Base-by-base conservation (phyloP, 2,888 invertebrate genomes). In the Dryocosmus kuriphilus region DNA sequence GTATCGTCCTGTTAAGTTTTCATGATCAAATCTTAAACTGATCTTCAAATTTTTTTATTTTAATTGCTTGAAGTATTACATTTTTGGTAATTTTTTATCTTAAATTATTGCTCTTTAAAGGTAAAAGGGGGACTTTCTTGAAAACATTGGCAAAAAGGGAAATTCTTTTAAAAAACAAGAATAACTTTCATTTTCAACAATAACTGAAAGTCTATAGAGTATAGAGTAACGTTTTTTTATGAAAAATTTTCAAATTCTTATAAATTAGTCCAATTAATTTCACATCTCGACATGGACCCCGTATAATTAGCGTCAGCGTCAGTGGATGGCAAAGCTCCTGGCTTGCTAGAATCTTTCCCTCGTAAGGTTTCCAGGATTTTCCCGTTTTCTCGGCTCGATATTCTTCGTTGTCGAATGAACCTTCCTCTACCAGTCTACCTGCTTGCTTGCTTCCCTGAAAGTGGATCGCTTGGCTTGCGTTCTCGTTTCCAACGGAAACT, bases 361-460 rank as follows among this genome's bases (percentile, higher is more conserved):
- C 75, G 63, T 62, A 82, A 83, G 74, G 79, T 80, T 81, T 76
- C 79, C 79, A 67, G 71, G 74, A 71, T 46, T 77, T 73, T 71
- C 61, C 51, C 35, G 61, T 67, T 73, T 76, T 77, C 76, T 62
- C 46, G 46, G 9, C 67, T 73, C 65, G 76, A 77, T 80, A 62
- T 38, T 65, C 75, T 75, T 77, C 63, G 60, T 79, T 79, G 81
- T 76, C 57, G 76, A 79, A 77, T 60, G 63, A 77, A 60, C 79
- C 71, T 77, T 71, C 51, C 76, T 79, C n/a, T 79, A 74, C 77
- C 67, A 76, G 73, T 51, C 46, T 51, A 51, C 71, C 71, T 71
- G 71, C 71, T 71, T 46, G 76, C 38, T 62, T 62, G 62, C 46
- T 62, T 76, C 77, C 78, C 79, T 79, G 76, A 65, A 67, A 67